Base-by-base conservation (phyloP, 2,113 vertebrate species). In the Pteruthius melanotis region DNA sequence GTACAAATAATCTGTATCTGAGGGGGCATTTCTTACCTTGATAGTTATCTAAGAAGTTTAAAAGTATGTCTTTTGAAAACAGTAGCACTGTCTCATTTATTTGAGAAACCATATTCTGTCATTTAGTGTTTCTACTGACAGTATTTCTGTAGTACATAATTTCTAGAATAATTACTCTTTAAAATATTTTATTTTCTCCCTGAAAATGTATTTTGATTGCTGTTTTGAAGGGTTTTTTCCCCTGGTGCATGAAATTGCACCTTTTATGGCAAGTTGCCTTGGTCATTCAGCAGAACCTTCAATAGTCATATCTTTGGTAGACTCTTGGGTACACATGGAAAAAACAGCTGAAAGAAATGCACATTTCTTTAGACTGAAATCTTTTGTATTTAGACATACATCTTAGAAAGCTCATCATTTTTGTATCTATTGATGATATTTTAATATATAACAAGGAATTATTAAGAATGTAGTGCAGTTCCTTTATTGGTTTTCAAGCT, bases 21-120 rank as follows among this genome's bases (percentile, higher is more conserved):
- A 87, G 70, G 33, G 74, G 63, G n/a, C 63, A 79, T 77, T 83
- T 95, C 82, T 23, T 91, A 83, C 82, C 78, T 90, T 91, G 61
- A 49, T 63, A 30, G 71, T 92, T 94, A 91, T 30, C 70, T 50
- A 87, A 91, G 74, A 87, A 94, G 81, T 89, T 95, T 75, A 11
- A 56, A 90, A 90, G 68, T 95, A 1, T 63, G 26, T 68, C 9
- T 76, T 71, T 57, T 61, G 52, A 53, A 82, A 95, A 57, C 17
- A 65, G 44, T 37, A 59, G 35, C 28, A 31, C 13, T 76, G 44
- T 26, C 12, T 59, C 19, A 87, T 60, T 82, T 87, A 20, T 52
- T 72, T 79, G 65, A 91, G 37, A 85, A 93, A 54, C 47, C 37
- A 2, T 65, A 2, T 66, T 83, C 45, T 95, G 52, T 61, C 68